Evolutionary conservation across 2,797 vertebrate genomes (phyloP).

Genomic region (Lateolabrax maculatus): DNA sequence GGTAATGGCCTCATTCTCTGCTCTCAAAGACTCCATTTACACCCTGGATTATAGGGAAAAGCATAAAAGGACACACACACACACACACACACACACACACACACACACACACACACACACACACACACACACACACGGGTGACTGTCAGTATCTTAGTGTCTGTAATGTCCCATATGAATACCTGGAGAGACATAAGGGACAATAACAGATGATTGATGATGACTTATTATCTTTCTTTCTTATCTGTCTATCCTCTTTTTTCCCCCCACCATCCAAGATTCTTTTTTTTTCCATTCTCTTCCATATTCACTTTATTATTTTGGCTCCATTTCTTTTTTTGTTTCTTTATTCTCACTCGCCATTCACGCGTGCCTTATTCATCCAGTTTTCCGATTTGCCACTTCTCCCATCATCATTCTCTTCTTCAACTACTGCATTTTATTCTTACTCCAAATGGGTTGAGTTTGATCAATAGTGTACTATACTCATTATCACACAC

Average conservation of each 20-base stretch:
- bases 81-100: slow-evolving; percentile 33
- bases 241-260: slow-evolving; percentile 32
- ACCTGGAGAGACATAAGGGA: slow-evolving; percentile 72
- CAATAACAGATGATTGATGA: slow-evolving; percentile 71
- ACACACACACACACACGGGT: slow-evolving; percentile 45
- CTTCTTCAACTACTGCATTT: slow-evolving; percentile 74
- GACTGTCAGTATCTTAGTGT: slow-evolving; percentile 76
- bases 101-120: slow-evolving; percentile 47
- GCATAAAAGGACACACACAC: slow-evolving; percentile 79
- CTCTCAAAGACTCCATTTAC: slow-evolving; percentile 89
- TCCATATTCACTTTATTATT: slow-evolving; percentile 44
- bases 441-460: slow-evolving; percentile 80
- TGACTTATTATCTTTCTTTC: slow-evolving; percentile 43
- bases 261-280: not conserved
- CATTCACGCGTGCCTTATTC: slow-evolving; percentile 42
- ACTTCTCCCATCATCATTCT: slow-evolving; percentile 59
- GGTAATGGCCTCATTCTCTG: slow-evolving; percentile 90
- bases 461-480: slow-evolving; percentile 82
- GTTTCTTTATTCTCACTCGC: slow-evolving; percentile 25
- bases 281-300: slow-evolving; percentile 19
- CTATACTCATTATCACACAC: slow-evolving; percentile 75
- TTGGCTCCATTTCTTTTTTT: slow-evolving; percentile 35
- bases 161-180: slow-evolving; percentile 76
- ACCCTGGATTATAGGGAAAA: slow-evolving; percentile 81
- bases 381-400: slow-evolving; percentile 57